Percentiles rank a stretch among this genome's conserved stretches.
These are phyloP conservation scores for Antennarius maculatus DNA, from an alignment of 2,797 vertebrate genomes.

Conservation along the genomic window DNA sequence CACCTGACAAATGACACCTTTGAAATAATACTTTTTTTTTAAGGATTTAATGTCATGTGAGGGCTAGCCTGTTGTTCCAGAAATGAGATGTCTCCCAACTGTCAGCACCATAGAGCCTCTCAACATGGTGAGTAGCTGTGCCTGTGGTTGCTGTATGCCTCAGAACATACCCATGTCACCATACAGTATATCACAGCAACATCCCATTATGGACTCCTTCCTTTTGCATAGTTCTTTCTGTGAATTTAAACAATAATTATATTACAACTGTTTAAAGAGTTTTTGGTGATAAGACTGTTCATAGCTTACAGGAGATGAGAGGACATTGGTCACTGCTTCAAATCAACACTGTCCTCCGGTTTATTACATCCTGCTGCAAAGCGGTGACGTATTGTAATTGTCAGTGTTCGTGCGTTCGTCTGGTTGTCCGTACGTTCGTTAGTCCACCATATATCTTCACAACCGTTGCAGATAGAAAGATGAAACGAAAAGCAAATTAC, in stretches of 20 bases:
- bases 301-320: neutral
- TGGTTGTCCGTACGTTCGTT: no score
- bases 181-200: conserved; percentile 7
- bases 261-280: conserved; percentile 5
- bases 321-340: neutral
- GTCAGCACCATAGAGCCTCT: conserved; percentile 1
- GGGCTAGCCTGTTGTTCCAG: neutral
- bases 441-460: no score
- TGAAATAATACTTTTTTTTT: neutral
- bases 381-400: no score
- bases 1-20: neutral
- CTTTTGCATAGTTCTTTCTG: conserved; percentile 1
- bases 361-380: no score
- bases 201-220: neutral
- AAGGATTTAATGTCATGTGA: conserved; percentile 8
- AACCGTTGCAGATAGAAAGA: no score
- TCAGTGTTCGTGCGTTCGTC: no score
- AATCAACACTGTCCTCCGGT: neutral
- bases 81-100: conserved; percentile 7
- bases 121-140: neutral
- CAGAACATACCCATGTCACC: conserved; percentile 6
- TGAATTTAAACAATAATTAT: conserved; percentile 1
- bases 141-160: neutral
- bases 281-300: neutral
- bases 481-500: no score